Evolutionary conservation across 2,888 invertebrate species (phyloP).

Genomic region (Plebejus anna): DNA sequence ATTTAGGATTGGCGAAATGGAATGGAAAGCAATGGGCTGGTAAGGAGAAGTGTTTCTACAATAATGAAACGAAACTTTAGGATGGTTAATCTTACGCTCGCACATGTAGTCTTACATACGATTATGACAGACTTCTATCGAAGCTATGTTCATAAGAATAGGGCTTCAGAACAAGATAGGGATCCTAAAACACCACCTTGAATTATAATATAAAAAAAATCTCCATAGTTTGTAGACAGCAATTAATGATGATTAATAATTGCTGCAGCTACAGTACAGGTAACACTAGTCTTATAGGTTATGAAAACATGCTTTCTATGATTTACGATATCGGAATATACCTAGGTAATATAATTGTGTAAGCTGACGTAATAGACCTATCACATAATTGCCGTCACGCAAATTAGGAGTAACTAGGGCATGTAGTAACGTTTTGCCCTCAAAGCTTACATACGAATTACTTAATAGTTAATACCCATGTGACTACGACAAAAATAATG

Average conservation of each 20-base stretch:
- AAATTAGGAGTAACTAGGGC: constrained; percentile 21
- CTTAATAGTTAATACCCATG: neutral
- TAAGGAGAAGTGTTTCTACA: too few species aligned
- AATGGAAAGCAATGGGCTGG: too few species aligned
- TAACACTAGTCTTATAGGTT: constrained; percentile 26
- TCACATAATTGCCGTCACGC: constrained; percentile 23
- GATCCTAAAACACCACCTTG: too few species aligned
- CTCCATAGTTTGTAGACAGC: neutral
- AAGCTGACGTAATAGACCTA: constrained; percentile 21
- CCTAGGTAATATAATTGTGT: constrained; percentile 3
- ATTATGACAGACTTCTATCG: too few species aligned
- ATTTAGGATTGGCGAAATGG: neutral
- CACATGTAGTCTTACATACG: too few species aligned
- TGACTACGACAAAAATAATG: neutral
- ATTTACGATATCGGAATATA: constrained; percentile 2
- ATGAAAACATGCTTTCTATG: constrained; percentile 3
- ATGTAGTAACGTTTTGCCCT: neutral
- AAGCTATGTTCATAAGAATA: too few species aligned
- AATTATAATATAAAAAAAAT: neutral
- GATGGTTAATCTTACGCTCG: too few species aligned
- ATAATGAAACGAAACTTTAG: too few species aligned
- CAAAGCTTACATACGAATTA: neutral
- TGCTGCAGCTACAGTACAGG: neutral
- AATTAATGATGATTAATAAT: neutral
- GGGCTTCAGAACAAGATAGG: too few species aligned